These are phyloP conservation scores for Ectemnius lituratus DNA, from an alignment of 2,888 invertebrate species.

Conservation along the genomic window DNA sequence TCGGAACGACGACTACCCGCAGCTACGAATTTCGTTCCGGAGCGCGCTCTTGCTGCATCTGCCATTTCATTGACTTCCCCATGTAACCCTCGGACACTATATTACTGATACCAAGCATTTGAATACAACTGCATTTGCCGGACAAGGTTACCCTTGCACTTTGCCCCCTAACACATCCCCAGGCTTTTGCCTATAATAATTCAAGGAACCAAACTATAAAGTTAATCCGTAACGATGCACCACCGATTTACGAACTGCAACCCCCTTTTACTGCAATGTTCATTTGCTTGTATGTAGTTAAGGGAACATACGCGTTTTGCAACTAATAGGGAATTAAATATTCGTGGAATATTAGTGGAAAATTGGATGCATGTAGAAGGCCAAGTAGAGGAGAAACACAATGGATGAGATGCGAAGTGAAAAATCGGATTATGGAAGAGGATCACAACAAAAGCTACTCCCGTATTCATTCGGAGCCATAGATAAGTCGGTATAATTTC, in stretches of 20 bases:
- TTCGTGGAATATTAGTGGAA: no score
- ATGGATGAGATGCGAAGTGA: no score
- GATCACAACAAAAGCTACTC: conserved; percentile 20
- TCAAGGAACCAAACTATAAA: no score
- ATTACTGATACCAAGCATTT: neutral
- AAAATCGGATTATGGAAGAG: conserved; percentile 14
- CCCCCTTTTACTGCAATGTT: no score
- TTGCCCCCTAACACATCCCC: no score
- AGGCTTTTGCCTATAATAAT: no score
- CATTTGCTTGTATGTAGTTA: no score
- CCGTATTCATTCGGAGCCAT: conserved; percentile 14
- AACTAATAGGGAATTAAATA: no score
- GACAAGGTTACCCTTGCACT: no score
- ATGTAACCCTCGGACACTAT: neutral
- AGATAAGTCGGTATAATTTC: conserved; percentile 11
- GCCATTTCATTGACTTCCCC: neutral
- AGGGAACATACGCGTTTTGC: no score
- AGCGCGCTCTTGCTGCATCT: neutral
- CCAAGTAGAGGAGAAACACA: no score
- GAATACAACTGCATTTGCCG: conserved; percentile 2
- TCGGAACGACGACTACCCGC: conserved; percentile 6
- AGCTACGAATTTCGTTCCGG: neutral
- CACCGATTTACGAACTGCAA: neutral
- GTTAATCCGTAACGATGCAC: conserved; percentile 4
- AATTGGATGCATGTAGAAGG: no score